Base-by-base conservation (phyloP, 2,888 invertebrate species). In the Caenorhabditis sp. region DNA sequence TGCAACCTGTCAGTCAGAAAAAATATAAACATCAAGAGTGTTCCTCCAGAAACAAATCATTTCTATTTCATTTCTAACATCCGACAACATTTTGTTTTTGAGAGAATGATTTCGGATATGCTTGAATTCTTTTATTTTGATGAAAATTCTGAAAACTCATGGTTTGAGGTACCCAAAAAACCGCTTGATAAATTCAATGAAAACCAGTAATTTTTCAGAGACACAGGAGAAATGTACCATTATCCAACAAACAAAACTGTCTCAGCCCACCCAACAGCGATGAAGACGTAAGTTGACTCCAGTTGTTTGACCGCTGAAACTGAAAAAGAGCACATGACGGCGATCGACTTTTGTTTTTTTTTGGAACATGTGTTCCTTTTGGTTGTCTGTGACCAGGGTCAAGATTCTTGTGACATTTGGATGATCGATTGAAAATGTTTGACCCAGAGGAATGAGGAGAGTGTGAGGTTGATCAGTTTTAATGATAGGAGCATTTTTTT, bases 221-320 rank as follows among this genome's bases (percentile, higher is more conserved):
- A 59, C 73, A 73, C 60, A 53, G 73, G 54, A 59, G 67, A 60
- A 60, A 21, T 26, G 49, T 43, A n/a, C 49, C 23, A 58, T 64
- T 62, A 58, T 60, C 60, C 64, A 65, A 62, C 59, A 69, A 69
- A 58, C 58, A 66, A 50, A 69, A 69, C 62, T 69, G 69, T 53
- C 37, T 69, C 61, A 74, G 62, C 50, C 69, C 69, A 10, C 74
- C 74, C 27, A 69, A 66, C 60, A 74, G 69, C 62, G 74, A 74
- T 68, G 74, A 74, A 60, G 74, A 74, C 59, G 74, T 74, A 59
- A 69, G 74, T 74, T 66, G n/a, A n/a, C n/a, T n/a, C n/a, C n/a
- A 62, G 54, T n/a, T n/a, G n/a, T n/a, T n/a, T n/a, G n/a, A n/a
- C n/a, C n/a, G n/a, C n/a, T 65, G n/a, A n/a, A n/a, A n/a, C n/a